A percentile compares a stretch with the other conserved stretches of the same genome.
These are phyloP conservation scores for Andrena camellia DNA, from an alignment of 2,888 invertebrate species.

Conservation along the genomic window DNA sequence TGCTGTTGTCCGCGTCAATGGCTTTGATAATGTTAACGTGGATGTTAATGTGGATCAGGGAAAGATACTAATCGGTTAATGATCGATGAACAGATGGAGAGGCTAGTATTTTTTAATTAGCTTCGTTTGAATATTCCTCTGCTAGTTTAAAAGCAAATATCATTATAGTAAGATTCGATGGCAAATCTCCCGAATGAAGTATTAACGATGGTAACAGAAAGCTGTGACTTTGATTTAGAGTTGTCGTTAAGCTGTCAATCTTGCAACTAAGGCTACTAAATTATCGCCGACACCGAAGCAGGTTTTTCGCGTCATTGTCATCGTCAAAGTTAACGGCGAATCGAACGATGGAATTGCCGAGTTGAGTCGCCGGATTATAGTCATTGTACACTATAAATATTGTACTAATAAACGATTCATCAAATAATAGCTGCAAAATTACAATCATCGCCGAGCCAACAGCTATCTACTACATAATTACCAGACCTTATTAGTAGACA, in stretches of 20 bases:
- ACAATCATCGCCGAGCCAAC: background rate
- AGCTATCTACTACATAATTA: background rate
- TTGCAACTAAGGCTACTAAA: background rate
- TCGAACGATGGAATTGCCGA: background rate
- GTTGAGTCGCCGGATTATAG: background rate
- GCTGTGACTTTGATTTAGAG: constrained; percentile 8
- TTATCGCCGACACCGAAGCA: background rate
- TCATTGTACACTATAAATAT: background rate
- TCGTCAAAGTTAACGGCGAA: background rate
- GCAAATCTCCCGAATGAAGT: background rate
- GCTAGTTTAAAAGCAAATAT: too few relatives aligned
- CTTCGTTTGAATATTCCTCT: too few relatives aligned
- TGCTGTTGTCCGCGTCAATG: background rate
- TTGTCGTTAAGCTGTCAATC: background rate
- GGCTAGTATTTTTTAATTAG: too few relatives aligned
- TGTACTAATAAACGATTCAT: background rate
- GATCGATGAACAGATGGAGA: too few relatives aligned
- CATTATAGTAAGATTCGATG: background rate
- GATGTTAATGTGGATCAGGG: too few relatives aligned
- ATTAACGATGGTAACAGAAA: background rate
- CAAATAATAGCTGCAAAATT: background rate
- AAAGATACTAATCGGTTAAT: too few relatives aligned
- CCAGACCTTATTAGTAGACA: background rate
- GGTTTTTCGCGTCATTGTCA: background rate
- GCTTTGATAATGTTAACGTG: constrained; percentile 8